A percentile compares a stretch with the other conserved stretches of the same genome.
Conservation (phyloP, 2,888 invertebrate species). For the Eupithecia dodoneata region DNA sequence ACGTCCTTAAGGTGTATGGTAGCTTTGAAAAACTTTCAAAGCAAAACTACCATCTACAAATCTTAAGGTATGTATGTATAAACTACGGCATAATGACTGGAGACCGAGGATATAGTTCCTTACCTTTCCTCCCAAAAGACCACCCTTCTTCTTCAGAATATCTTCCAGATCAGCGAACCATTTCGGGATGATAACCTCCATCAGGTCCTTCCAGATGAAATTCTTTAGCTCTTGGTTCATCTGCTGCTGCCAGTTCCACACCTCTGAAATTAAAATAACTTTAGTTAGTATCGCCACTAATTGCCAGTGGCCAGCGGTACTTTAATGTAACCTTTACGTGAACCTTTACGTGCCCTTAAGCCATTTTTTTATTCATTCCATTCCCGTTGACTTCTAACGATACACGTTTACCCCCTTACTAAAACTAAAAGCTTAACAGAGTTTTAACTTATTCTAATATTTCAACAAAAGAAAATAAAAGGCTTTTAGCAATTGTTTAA, state of each 20-base stretch:
- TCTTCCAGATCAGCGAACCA: constrained; percentile 47
- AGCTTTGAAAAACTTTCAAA: neutral
- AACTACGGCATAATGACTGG: neutral
- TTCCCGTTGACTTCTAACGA: neutral
- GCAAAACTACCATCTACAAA: neutral
- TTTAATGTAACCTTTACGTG: neutral
- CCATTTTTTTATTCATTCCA: neutral
- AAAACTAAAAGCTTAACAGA: neutral
- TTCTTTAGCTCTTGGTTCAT: constrained; percentile 39
- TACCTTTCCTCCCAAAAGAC: constrained; percentile 50
- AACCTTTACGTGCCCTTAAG: too few species aligned
- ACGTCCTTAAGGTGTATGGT: too few species aligned
- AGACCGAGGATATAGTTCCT: neutral
- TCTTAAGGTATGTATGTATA: too few species aligned
- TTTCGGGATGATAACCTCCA: constrained; percentile 41
- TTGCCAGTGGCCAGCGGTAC: neutral
- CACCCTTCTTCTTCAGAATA: constrained; percentile 45
- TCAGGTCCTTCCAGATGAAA: constrained; percentile 37
- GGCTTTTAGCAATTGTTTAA: too few species aligned
- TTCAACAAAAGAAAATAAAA: too few species aligned
- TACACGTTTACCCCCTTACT: neutral
- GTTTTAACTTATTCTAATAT: too few species aligned
- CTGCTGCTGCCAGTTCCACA: constrained; percentile 43
- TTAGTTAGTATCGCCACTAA: neutral
- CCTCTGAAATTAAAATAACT: constrained; percentile 34